Base-by-base conservation (phyloP, 2,797 vertebrate species). In the Melanotaenia boesemani region DNA sequence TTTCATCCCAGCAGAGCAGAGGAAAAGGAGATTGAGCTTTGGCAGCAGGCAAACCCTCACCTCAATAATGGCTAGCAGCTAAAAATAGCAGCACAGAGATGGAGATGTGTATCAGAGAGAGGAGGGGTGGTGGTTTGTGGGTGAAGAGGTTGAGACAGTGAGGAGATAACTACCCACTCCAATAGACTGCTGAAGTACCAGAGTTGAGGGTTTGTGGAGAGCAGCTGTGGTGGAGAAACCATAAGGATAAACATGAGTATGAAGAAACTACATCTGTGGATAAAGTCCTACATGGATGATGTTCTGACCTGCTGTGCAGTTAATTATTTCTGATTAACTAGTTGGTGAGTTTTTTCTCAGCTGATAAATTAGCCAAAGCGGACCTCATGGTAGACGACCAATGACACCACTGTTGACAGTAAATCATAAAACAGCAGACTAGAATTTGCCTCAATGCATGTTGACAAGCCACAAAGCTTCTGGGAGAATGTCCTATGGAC, bases 61-160 rank as follows among this genome's bases (percentile, higher is more conserved):
- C 79, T 76, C 62, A 4, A 72, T 90, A 85, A 90, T 85, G 84
- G 68, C 67, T 75, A 54, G 67, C 36, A 22, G 70, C 87, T 92
- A 87, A 85, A 89, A 89, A 92, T 91, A 92, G 84, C 73, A 65
- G 52, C 79, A 11, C 24, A 41, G 73, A 81, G 79, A 90, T 32
- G 52, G 30, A 82, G 79, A 80, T 72, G 73, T 60, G 73, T 57
- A 76, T 84, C 63, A 44, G 80, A 48, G 32, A 74, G 75, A 22
- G 64, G 44, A 13, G 41, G 39, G 67, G 57, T 30, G 72, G 69
- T 76, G 59, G 63, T 76, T 75, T 39, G 48, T 62, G 69, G 12
- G 13, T 61, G 54, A 55, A 76, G 52, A 72, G 59, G 37, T 70
- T 28, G 61, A 78, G 74, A 39, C 63, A 67, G 59, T 9, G 28